Evolutionary conservation across 2,888 invertebrate species (phyloP), one percentile per base, ranked within the genome.

Genomic region (Drosophila barbarae): DNA sequence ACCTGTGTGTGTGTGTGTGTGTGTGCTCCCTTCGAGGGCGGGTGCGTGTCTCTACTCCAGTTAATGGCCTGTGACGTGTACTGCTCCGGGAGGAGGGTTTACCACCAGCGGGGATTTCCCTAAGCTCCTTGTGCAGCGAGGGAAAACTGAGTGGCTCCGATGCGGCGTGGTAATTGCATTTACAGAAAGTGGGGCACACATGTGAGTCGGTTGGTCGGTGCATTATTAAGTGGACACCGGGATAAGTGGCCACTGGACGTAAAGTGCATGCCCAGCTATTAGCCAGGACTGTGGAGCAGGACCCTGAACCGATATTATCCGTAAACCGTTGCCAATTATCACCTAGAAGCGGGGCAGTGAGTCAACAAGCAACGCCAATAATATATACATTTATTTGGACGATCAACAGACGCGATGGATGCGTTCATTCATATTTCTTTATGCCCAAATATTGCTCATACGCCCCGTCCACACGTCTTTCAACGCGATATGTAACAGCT

Each of bases 371-470:
- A 61, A 34, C 39, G 38, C 13, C 28, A 47, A 55, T 38, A 36
- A 39, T 21, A 21, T 50, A 42, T 23, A 42, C 21, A 55, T 28
- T 34, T 41, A 26, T 54, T 44, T 44, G 4, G 2, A 15, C 15
- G 44, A 30, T 46, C 46, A 47, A 47, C 46, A 9, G 26, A 42
- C 10, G 23, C 52, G 41, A 21, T 56, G 54, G 57, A 49, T 52
- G 67, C 44, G 42, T 79, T 81, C 84, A 81, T 85, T 81, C 83
- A 81, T 83, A 77, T 81, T 82, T 76, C 71, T 72, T 65, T 72
- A 73, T 73, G 76, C 61, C 84, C 82, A 73, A 83, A 74, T 70
- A 69, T 66, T 66, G 66, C 69, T 64, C 52, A 64, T 61, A 68
- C 70, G 66, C 39, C 39, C 61, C 34, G 46, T 32, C 30, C 32